Percentiles rank a stretch among this genome's conserved stretches.
phyloP scores from a whole-genome alignment of 1,140 invertebrate species.

The Caenorhabditis tropicalis region DNA sequence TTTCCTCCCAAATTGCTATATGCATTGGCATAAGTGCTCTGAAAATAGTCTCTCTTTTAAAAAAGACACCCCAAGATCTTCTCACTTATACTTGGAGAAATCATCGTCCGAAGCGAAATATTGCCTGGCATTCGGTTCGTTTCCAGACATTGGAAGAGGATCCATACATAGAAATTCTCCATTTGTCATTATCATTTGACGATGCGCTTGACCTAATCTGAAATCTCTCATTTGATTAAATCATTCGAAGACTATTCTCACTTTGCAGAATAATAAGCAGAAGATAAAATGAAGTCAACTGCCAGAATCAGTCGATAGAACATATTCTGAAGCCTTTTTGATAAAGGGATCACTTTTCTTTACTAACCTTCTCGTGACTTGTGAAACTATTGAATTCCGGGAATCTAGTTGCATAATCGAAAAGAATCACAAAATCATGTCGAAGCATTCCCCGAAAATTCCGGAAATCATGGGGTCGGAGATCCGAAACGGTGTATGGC shows the following conservation, averaged over 20 bases:
- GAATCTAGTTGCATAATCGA: constrained; percentile 8
- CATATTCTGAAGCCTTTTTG: constrained; percentile 26
- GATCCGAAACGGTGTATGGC: background rate
- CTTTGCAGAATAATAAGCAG: constrained; percentile 12
- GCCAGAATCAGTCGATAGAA: constrained; percentile 3
- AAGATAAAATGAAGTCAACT: constrained; percentile 2
- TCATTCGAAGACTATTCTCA: background rate
- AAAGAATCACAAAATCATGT: constrained; percentile 17
- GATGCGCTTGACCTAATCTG: constrained; percentile 9
- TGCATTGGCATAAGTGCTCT: constrained; percentile 27
- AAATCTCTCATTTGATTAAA: background rate
- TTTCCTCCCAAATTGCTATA: constrained; percentile 19
- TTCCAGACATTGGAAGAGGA: background rate
- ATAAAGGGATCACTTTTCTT: no score
- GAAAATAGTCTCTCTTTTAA: background rate
- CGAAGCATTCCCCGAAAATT: constrained; percentile 22
- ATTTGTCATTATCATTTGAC: constrained; percentile 29
- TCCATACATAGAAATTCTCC: constrained; percentile 18
- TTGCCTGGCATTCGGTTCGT: background rate
- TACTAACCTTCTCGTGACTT: background rate
- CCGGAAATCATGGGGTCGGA: background rate
- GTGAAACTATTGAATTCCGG: constrained; percentile 6
- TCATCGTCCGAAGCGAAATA: background rate
- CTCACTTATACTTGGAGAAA: constrained; percentile 21
- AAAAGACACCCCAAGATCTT: background rate